A percentile compares a stretch with the other conserved stretches of the same genome.
phyloP scores from a whole-genome alignment of 2,888 invertebrate genomes.

The Minunthozetes semirufus region DNA sequence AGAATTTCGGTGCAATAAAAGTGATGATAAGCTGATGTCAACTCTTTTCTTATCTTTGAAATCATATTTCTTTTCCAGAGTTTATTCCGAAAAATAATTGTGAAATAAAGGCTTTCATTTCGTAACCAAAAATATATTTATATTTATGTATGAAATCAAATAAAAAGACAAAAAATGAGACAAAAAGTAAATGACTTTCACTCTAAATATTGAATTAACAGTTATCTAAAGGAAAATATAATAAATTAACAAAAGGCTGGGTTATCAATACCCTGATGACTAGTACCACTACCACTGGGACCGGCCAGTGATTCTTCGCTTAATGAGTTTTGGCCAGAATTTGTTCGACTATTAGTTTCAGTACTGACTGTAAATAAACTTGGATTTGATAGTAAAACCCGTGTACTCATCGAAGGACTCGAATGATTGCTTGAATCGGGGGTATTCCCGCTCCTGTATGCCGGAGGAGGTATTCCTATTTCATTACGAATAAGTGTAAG shows the following conservation, averaged over 20 bases:
- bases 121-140: no score
- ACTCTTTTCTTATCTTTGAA: no score
- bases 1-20: no score
- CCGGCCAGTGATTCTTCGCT: conserved; percentile 1
- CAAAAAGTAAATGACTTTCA: no score
- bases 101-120: no score
- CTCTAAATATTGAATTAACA: no score
- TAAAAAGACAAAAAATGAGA: no score
- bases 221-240: no score
- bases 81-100: no score
- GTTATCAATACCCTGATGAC: conserved; percentile 1
- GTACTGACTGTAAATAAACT: background rate
- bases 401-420: background rate
- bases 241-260: conserved; percentile 4
- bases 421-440: conserved; percentile 9
- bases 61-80: no score
- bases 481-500: conserved; percentile 28
- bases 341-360: background rate
- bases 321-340: background rate
- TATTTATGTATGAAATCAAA: no score
- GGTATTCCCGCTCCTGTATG: background rate
- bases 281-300: conserved; percentile 17
- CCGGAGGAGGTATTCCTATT: conserved; percentile 33
- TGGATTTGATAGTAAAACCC: background rate
- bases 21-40: no score